Conservation (phyloP, 2,113 vertebrate species). For the Neodontobutis hainanensis region DNA sequence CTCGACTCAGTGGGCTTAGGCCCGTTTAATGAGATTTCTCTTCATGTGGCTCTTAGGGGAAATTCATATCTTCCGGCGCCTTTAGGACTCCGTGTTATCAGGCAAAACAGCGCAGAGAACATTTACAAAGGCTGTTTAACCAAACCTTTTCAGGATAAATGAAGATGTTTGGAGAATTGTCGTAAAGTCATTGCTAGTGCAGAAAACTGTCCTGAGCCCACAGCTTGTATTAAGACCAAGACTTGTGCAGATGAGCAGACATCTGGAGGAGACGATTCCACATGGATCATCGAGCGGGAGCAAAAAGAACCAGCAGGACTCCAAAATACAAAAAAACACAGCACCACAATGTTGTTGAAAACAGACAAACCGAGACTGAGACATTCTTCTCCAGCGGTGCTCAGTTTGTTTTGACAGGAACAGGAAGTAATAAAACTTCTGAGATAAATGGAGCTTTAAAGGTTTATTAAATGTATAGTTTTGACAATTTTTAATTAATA, state of each 20-base stretch:
- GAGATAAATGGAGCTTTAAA: no score
- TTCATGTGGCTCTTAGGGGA: conserved; percentile 51
- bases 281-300: conserved; percentile 24
- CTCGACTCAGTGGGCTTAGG: conserved; percentile 27
- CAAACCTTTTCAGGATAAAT: conserved; percentile 54
- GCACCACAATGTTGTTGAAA: not conserved
- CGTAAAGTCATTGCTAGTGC: conserved; percentile 23
- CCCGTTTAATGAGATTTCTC: conserved; percentile 54
- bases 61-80: conserved; percentile 49
- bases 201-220: conserved; percentile 14
- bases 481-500: no score
- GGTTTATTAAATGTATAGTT: no score
- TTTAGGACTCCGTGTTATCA: conserved; percentile 47
- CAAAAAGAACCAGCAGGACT: conserved; percentile 21
- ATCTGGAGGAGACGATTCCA: conserved; percentile 56
- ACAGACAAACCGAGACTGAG: not conserved
- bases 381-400: not conserved
- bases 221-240: conserved; percentile 18
- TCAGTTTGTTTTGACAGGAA: not conserved
- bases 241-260: conserved; percentile 42
- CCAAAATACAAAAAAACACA: conserved; percentile 16
- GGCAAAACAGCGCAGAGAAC: conserved; percentile 41
- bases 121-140: conserved; percentile 40
- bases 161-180: conserved; percentile 28
- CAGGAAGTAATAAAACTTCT: conserved; percentile 1